phyloP scores from a whole-genome alignment of 2,888 invertebrate species.

The Troides oblongomaculatus region DNA sequence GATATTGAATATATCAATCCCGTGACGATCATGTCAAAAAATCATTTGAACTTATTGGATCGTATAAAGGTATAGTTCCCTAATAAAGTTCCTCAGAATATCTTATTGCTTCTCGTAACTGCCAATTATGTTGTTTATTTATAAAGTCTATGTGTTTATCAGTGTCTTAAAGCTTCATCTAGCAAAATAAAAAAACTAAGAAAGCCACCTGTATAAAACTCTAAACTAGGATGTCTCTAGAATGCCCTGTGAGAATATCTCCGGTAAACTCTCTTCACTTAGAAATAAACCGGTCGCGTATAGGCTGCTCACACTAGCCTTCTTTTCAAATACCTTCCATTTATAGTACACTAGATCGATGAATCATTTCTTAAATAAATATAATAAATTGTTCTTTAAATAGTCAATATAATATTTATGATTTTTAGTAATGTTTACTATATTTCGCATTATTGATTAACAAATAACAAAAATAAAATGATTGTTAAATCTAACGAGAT shows the following conservation, averaged over 20 bases:
- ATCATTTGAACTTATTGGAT: no score
- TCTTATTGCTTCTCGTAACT: no score
- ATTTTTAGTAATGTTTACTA: no score
- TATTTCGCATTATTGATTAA: no score
- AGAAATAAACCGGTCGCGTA: conserved; percentile 22
- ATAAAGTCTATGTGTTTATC: neutral
- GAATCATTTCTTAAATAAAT: conserved; percentile 5
- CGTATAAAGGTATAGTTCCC: no score
- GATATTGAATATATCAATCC: no score
- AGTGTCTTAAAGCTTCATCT: neutral
- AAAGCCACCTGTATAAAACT: conserved; percentile 27
- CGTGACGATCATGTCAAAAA: no score
- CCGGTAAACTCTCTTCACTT: conserved; percentile 26
- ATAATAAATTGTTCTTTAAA: conserved; percentile 11
- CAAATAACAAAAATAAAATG: no score
- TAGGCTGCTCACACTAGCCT: conserved; percentile 12
- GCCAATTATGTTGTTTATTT: no score
- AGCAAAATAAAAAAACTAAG: conserved; percentile 26
- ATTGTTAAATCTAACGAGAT: no score
- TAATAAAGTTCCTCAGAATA: no score
- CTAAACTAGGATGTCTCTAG: conserved; percentile 26
- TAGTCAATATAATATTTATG: neutral
- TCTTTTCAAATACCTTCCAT: conserved; percentile 26
- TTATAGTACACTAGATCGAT: conserved; percentile 13
- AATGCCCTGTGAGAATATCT: conserved; percentile 25